Percentiles rank a stretch among this genome's conserved stretches.
Conservation (phyloP, 2,113 vertebrate genomes). For the Formicarius rufipectus region DNA sequence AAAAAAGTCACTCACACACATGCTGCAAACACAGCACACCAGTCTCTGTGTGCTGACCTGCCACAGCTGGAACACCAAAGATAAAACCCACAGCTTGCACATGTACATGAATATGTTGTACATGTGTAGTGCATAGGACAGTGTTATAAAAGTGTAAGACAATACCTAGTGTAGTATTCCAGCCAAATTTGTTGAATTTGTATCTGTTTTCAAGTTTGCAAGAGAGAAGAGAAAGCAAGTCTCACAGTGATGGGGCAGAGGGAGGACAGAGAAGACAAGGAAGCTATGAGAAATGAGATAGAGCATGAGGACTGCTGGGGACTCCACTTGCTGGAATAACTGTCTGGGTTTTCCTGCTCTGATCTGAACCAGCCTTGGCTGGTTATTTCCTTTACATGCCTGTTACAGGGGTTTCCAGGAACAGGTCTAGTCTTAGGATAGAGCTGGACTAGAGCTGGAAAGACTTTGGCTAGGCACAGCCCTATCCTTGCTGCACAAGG, state of each 20-base stretch:
- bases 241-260: not conserved
- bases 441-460: not conserved
- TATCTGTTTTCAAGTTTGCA: not conserved
- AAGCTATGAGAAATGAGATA: not conserved
- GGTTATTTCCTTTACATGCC: not conserved
- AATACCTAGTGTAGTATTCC: not conserved
- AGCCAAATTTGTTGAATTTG: not conserved
- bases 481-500: not conserved
- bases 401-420: not conserved
- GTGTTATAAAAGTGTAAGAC: not conserved
- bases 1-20: not conserved
- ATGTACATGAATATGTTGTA: rapidly evolving
- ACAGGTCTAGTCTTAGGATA: not conserved
- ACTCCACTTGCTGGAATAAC: not conserved
- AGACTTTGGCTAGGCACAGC: not conserved
- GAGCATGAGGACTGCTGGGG: not conserved
- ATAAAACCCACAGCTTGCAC: not conserved
- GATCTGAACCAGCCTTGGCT: not conserved
- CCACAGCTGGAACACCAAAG: not conserved
- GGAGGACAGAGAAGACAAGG: not conserved
- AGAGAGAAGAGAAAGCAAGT: not conserved
- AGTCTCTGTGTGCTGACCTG: not conserved
- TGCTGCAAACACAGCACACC: not conserved
- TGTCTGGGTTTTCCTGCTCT: not conserved
- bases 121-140: not conserved